These are phyloP conservation scores for Drosophila nr. perissopoda DNA, from an alignment of 2,888 invertebrate species.

Conservation along the genomic window DNA sequence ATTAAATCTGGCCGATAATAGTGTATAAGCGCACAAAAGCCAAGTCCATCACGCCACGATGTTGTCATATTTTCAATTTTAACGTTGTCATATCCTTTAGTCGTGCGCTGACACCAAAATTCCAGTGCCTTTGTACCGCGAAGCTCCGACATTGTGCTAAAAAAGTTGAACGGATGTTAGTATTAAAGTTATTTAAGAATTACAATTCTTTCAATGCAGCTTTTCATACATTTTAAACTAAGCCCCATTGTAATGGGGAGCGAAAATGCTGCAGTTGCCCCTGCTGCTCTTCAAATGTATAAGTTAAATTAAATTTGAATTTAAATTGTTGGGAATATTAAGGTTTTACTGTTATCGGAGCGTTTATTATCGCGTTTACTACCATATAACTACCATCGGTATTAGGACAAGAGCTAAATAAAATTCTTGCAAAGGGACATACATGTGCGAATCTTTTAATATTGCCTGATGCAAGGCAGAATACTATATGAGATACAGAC, in stretches of 20 bases:
- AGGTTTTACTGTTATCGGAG: background rate
- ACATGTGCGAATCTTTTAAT: background rate
- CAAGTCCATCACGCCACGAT: constrained; percentile 97
- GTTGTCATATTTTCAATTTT: constrained; percentile 97
- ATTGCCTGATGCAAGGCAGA: background rate
- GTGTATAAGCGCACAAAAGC: constrained; percentile 98
- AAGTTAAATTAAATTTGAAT: background rate
- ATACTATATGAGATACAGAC: background rate
- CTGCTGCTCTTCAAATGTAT: background rate
- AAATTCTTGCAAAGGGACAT: background rate
- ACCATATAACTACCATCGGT: no score
- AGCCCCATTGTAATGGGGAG: background rate
- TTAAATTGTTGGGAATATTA: background rate
- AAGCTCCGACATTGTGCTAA: constrained; percentile 87
- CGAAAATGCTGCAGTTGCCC: background rate
- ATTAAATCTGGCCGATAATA: constrained; percentile 97
- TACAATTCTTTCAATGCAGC: no score
- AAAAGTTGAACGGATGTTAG: background rate
- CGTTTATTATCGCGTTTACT: background rate
- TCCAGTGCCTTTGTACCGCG: constrained; percentile 96
- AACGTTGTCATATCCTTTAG: constrained; percentile 95
- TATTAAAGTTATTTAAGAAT: background rate
- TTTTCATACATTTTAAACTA: background rate
- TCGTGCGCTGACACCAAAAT: constrained; percentile 95
- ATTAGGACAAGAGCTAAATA: background rate